Conservation (phyloP, 2,888 invertebrate genomes). For the Melieria picta region DNA sequence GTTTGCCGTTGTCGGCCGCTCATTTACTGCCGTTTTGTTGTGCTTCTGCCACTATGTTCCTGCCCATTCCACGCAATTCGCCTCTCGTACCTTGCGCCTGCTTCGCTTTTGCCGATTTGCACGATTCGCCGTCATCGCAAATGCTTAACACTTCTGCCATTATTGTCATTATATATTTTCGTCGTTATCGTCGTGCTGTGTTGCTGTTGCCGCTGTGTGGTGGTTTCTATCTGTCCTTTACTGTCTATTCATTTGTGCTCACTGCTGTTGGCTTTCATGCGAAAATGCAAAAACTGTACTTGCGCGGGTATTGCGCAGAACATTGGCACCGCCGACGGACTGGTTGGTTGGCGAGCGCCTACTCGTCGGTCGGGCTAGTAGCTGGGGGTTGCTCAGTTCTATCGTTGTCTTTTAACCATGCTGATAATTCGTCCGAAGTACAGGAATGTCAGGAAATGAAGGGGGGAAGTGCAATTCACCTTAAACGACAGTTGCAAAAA, state of each 20-base stretch:
- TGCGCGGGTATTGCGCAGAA: constrained; percentile 34
- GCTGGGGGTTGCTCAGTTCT: constrained; percentile 1
- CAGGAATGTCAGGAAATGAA: too few relatives aligned
- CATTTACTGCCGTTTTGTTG: constrained; percentile 17
- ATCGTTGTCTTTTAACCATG: background rate
- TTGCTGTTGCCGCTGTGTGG: background rate
- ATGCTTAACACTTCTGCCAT: too few relatives aligned
- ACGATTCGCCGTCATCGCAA: too few relatives aligned
- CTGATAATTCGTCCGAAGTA: too few relatives aligned
- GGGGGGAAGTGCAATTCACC: too few relatives aligned
- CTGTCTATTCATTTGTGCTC: constrained; percentile 7
- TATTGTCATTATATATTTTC: background rate
- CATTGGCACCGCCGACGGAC: background rate
- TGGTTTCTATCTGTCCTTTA: constrained; percentile 11
- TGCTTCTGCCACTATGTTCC: constrained; percentile 3
- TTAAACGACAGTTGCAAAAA: too few relatives aligned
- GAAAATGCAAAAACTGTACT: constrained; percentile 42
- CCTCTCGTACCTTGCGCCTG: background rate
- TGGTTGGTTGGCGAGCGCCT: too few relatives aligned
- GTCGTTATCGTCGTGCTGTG: constrained; percentile 1
- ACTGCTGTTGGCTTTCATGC: constrained; percentile 5
- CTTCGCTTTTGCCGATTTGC: too few relatives aligned
- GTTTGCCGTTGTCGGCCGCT: background rate
- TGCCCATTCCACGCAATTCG: background rate
- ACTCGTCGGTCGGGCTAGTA: background rate